Conservation (phyloP, 2,888 invertebrate genomes). For the Drosophila suboccidentalis region DNA sequence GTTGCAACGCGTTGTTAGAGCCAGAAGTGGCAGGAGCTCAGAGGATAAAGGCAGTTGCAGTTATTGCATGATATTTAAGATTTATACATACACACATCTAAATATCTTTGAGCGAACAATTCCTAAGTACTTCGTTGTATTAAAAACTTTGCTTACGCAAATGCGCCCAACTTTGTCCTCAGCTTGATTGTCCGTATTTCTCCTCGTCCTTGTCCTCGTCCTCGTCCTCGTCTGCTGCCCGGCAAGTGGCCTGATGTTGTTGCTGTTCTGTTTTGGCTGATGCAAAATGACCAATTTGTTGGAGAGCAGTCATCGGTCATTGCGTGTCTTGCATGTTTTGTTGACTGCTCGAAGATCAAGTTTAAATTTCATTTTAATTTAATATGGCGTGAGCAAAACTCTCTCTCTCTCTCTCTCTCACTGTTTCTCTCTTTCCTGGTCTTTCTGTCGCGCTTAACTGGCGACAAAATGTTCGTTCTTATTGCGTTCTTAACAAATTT, state of each 20-base stretch:
- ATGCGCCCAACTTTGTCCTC: slow-evolving; percentile 73
- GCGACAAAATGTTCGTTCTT: slow-evolving; percentile 80
- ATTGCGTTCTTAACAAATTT: slow-evolving; percentile 80
- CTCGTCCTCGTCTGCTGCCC: slow-evolving; percentile 3
- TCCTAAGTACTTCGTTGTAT: slow-evolving; percentile 67
- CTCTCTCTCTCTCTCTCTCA: neutral
- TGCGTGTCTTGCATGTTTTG: neutral
- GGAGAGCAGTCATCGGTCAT: slow-evolving; percentile 20
- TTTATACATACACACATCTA: slow-evolving; percentile 66
- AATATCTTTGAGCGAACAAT: slow-evolving; percentile 76
- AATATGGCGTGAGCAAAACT: slow-evolving; percentile 54
- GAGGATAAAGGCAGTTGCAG: slow-evolving; percentile 51
- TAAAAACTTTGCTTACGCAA: slow-evolving; percentile 71
- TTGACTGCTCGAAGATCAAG: slow-evolving; percentile 64
- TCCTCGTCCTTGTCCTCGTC: neutral
- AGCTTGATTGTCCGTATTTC: slow-evolving; percentile 4
- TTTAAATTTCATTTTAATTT: slow-evolving; percentile 78
- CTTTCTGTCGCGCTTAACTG: slow-evolving; percentile 72
- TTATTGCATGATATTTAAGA: slow-evolving; percentile 79
- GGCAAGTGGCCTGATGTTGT: slow-evolving; percentile 10
- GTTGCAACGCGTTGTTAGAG: neutral
- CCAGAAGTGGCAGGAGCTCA: neutral
- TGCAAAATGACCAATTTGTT: slow-evolving; percentile 53
- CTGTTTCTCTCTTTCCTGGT: neutral
- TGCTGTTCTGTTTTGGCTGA: slow-evolving; percentile 19